These are phyloP conservation scores for Pardalotus punctatus DNA, from an alignment of 2,113 vertebrate genomes.

Conservation along the genomic window DNA sequence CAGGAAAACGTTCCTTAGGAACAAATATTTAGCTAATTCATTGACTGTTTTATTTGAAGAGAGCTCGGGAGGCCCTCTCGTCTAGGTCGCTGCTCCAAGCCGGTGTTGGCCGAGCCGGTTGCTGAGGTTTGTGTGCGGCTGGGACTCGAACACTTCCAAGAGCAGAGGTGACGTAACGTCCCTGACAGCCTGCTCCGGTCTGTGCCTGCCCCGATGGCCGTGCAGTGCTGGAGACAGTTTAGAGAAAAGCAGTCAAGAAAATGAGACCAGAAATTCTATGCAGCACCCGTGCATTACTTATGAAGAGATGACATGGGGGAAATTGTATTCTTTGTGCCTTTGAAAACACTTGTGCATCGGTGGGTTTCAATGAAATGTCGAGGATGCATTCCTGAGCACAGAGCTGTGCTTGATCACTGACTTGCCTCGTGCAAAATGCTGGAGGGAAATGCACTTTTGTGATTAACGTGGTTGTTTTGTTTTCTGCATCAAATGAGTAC, in stretches of 20 bases:
- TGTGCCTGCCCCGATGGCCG: background rate
- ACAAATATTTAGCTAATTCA: background rate
- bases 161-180: background rate
- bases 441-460: too few species aligned
- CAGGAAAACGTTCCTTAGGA: background rate
- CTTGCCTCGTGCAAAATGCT: too few species aligned
- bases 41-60: background rate
- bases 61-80: background rate
- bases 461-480: too few species aligned
- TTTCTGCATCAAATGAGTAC: too few species aligned
- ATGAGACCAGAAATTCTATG: background rate
- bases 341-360: too few species aligned
- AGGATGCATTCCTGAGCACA: too few species aligned
- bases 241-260: background rate
- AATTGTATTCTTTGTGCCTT: too few species aligned
- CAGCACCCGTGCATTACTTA: too few species aligned
- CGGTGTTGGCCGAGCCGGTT: background rate
- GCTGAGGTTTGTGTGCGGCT: background rate
- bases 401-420: too few species aligned
- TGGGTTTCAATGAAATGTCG: too few species aligned
- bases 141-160: background rate
- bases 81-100: background rate
- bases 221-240: background rate
- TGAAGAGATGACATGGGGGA: too few species aligned
- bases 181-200: background rate